Evolutionary conservation across 2,888 invertebrate genomes (phyloP).

Genomic region (Onthophagus sagittarius): DNA sequence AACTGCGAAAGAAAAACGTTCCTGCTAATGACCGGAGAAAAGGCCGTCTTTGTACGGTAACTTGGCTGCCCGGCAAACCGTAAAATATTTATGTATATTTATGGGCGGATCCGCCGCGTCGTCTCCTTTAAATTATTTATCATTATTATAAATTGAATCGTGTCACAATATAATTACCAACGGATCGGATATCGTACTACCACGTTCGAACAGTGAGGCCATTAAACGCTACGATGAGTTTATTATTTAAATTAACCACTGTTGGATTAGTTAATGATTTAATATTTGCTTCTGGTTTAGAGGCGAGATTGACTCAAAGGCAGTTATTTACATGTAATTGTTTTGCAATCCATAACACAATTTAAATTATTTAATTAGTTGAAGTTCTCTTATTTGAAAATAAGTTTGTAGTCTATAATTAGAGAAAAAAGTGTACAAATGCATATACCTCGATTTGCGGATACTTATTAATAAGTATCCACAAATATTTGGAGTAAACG

Average conservation of each 20-base stretch:
- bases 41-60: conserved; percentile 2
- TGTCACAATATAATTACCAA: not conserved
- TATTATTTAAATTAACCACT: not conserved
- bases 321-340: no score
- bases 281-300: not conserved
- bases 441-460: no score
- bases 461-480: no score
- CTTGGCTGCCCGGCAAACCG: conserved; percentile 4
- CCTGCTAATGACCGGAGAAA: not conserved
- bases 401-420: no score
- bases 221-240: not conserved
- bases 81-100: conserved; percentile 13
- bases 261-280: not conserved
- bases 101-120: conserved; percentile 9
- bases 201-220: not conserved
- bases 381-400: no score
- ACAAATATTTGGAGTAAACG: no score
- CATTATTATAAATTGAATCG: conserved; percentile 11
- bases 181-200: not conserved
- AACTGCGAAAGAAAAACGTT: not conserved
- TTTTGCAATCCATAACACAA: no score
- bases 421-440: no score
- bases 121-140: conserved; percentile 6
- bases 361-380: no score
- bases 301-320: not conserved